Base-by-base conservation (phyloP, 1,140 invertebrate genomes). In the Aphis gossypii region DNA sequence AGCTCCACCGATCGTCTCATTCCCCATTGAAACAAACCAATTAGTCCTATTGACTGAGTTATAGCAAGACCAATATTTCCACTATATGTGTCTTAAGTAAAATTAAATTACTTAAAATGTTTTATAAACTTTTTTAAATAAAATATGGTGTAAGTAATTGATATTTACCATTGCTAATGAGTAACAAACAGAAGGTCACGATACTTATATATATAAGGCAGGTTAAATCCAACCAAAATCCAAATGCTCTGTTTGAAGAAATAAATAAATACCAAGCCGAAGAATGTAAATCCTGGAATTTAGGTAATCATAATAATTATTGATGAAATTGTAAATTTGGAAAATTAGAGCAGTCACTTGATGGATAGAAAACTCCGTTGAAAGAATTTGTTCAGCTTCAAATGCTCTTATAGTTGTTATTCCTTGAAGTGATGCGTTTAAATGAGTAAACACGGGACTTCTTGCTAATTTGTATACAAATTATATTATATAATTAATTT, bases 361-460 rank as follows among this genome's bases (percentile, higher is more conserved):
- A 95, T 97, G 96, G 94, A 96, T 96, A 94, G 98, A 97, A 94
- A 98, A 98, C 95, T 98, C 97, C 68, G 97, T 95, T 94, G 97
- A 97, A 21, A 99, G 96, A 93, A 97, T 97, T 94, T 97, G 96
- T 95, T 99, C 96, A 0, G 97, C 97, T 60, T 96, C 96, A 94
- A 98, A 98, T 0, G 98, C 98, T 93, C 98, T 96, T 92, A 99
- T 98, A 0, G 98, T 99, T 1, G 97, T 96, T 46, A 99, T 95
- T 14, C 99, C 99, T 95, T 98, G 97, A 1, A 99, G 95, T 0
- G 98, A 97, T 46, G 98, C 97, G 95, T 97, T 98, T 90, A 99
- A 95, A 95, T 99, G 98, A 21, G 97, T 97, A 95, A 98, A 98
- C 51, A 99, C 97, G 0, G 98, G 98, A 95, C 97, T 97, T 84